A percentile compares a stretch with the other conserved stretches of the same genome.
phyloP scores from a whole-genome alignment of 2,888 invertebrate genomes.

The Athalia cordata region DNA sequence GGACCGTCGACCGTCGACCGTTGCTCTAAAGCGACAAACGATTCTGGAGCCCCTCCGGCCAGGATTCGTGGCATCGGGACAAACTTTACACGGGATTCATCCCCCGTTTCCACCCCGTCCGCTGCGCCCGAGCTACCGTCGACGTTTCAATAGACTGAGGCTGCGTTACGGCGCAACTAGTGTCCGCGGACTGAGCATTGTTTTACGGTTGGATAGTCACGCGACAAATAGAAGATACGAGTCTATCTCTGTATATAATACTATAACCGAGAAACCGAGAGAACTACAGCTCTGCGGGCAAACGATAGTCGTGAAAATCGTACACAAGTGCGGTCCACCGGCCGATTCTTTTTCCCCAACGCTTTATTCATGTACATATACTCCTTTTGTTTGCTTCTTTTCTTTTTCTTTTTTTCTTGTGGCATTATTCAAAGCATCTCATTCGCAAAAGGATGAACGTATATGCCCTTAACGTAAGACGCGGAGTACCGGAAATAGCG shows the following conservation, averaged over 20 bases:
- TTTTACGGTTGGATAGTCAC: constrained; percentile 26
- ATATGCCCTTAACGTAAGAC: no score
- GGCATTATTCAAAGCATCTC: no score
- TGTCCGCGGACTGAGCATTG: constrained; percentile 37
- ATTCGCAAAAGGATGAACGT: no score
- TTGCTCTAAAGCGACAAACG: neutral
- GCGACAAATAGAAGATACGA: constrained; percentile 38
- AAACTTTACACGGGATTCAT: constrained; percentile 24
- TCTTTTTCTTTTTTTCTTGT: no score
- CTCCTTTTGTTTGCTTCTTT: no score
- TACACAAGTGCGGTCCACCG: no score
- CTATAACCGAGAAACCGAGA: constrained; percentile 9
- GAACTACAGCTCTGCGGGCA: constrained; percentile 1
- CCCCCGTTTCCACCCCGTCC: neutral
- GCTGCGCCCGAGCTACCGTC: neutral
- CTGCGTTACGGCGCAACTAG: constrained; percentile 38
- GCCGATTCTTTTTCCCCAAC: no score
- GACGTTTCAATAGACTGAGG: constrained; percentile 41
- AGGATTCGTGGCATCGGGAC: constrained; percentile 37
- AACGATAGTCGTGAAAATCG: no score
- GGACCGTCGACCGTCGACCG: neutral
- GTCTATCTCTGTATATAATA: neutral
- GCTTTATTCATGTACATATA: no score
- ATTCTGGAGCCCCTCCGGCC: constrained; percentile 10
- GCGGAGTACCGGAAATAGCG: no score